Base-by-base conservation (phyloP, 1,140 invertebrate genomes). In the Pollicipes pollicipes region DNA sequence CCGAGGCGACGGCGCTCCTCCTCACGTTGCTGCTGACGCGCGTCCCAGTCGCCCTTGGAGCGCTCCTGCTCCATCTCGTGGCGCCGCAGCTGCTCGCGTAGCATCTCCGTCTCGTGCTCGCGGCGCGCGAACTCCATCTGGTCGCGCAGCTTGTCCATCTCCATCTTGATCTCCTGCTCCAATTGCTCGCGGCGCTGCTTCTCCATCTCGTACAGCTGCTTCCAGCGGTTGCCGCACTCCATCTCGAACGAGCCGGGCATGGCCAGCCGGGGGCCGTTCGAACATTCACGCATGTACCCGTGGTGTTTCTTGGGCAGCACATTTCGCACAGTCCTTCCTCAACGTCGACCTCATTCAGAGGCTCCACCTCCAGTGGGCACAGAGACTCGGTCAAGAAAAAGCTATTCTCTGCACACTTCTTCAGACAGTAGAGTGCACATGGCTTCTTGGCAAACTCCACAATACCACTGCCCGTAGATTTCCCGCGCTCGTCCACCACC, bases 181-280 rank as follows among this genome's bases (percentile, higher is more conserved):
- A 99, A 79, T 26, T 91, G 88, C 72, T 93, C 87, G 77, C 93
- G 87, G 74, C 95, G 95, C 76, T 95, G 90, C 75, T 93, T 90
- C 77, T 92, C 94, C 4, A 96, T 80, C 77, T 97, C 91, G 79
- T 94, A 88, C 45, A 99, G 80, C 75, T 96, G 91, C 80, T 98
- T 98, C 94, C 95, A 98, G 68, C 93, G 87, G 37, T 89, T 88
- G 28, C 93, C 95, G 82, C 97, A 97, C 77, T 97, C 92, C 77
- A 90, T 90, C 78, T 99, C 96, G 82, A 98, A 98, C 68, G 89
- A 90, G 68, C 88, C 90, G 3, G 85, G 80, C 68, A 88, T 86
- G 10, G 94, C 93, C 80, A 99, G 95, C 66, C 95, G 84, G 24
- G 97, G 96, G 0, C 93, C 93, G 75, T 87, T 76, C 76, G 90